These are phyloP conservation scores for Amphiprion ocellaris DNA, from an alignment of 2,113 vertebrate genomes.

Conservation along the genomic window DNA sequence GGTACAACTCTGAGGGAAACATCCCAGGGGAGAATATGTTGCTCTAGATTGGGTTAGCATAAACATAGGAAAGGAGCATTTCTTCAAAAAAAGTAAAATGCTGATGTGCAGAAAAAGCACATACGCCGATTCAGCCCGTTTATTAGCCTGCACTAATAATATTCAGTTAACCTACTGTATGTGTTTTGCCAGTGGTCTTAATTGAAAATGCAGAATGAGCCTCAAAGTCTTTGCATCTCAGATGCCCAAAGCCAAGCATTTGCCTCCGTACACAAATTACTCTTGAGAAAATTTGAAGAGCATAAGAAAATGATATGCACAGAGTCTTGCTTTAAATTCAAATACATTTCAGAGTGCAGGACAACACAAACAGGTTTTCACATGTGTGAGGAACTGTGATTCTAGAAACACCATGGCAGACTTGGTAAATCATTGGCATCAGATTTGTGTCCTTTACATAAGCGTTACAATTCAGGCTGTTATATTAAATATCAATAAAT, in stretches of 20 bases:
- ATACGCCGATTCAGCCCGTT: slow-evolving; percentile 73
- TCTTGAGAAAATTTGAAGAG: slow-evolving; percentile 40
- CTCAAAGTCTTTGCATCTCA: slow-evolving; percentile 48
- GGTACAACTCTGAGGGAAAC: slow-evolving; percentile 10
- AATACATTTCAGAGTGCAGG: slow-evolving; percentile 17
- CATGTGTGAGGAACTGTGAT: background rate
- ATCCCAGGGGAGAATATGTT: slow-evolving; percentile 30
- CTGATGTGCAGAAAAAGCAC: slow-evolving; percentile 60
- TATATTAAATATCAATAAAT: no score
- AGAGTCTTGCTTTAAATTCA: slow-evolving; percentile 23
- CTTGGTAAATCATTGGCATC: no score
- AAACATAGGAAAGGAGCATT: slow-evolving; percentile 35
- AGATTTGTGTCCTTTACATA: no score
- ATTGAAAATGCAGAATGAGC: slow-evolving; percentile 78
- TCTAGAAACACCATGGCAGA: background rate
- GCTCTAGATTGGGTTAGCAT: slow-evolving; percentile 9
- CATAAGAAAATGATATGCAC: slow-evolving; percentile 31
- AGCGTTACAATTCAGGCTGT: no score
- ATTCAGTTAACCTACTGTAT: slow-evolving; percentile 69
- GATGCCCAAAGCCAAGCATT: slow-evolving; percentile 51
- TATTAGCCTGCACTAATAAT: slow-evolving; percentile 75
- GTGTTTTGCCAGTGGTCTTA: slow-evolving; percentile 73
- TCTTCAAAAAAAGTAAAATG: slow-evolving; percentile 46
- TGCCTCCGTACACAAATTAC: slow-evolving; percentile 39
- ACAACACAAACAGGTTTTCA: background rate